Conservation (phyloP, 2,113 vertebrate species). For the Notothenia coriiceps region DNA sequence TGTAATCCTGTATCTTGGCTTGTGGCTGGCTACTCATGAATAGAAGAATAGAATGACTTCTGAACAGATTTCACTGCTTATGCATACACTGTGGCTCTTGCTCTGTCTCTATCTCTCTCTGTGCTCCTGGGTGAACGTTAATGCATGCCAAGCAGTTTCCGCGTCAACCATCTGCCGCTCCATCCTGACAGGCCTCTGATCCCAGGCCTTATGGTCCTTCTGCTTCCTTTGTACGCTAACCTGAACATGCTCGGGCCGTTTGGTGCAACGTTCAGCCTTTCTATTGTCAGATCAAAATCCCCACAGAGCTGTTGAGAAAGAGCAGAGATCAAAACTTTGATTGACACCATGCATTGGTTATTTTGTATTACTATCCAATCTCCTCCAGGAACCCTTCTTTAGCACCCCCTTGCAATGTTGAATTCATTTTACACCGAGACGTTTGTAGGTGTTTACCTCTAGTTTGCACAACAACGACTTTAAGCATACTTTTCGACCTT, state of each 20-base stretch:
- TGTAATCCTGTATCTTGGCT: conserved; percentile 36
- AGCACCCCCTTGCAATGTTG: background rate
- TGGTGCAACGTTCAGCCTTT: conserved; percentile 1
- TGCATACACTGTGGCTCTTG: conserved; percentile 43
- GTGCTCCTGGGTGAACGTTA: conserved; percentile 48
- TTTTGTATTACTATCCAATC: background rate
- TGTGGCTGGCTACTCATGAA: conserved; percentile 63
- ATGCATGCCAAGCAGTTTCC: conserved; percentile 71
- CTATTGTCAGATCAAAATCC: background rate
- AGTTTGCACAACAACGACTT: too few species aligned
- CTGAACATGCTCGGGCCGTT: background rate
- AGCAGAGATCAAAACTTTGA: conserved; percentile 8
- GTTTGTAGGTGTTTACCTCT: too few species aligned
- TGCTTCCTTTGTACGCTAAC: conserved; percentile 15
- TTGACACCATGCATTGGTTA: background rate
- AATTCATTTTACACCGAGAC: background rate
- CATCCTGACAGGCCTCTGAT: conserved; percentile 36
- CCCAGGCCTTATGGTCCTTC: conserved; percentile 13
- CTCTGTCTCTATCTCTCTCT: conserved; percentile 25
- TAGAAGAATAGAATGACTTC: conserved; percentile 67
- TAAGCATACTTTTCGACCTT: too few species aligned
- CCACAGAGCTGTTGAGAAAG: background rate
- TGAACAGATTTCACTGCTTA: conserved; percentile 48
- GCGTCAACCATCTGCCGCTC: conserved; percentile 58
- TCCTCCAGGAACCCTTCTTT: background rate